phyloP scores from a whole-genome alignment of 2,888 invertebrate species.

The Tipula vernalis region DNA sequence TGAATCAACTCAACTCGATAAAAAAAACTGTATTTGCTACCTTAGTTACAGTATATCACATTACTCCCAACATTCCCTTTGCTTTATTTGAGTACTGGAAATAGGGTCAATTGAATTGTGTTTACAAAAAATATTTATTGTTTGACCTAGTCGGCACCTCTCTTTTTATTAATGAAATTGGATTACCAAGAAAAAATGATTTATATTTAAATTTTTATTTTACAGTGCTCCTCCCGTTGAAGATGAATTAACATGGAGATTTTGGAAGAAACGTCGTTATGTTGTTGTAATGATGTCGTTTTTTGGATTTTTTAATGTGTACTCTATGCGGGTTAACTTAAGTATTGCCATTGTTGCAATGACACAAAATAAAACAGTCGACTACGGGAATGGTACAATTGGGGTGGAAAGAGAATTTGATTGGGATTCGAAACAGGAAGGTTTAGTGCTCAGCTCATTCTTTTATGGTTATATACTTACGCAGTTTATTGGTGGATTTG shows the following conservation, averaged over 20 bases:
- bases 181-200: neutral
- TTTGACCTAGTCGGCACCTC: neutral
- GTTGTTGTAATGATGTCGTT: conserved; percentile 66
- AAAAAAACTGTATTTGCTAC: neutral
- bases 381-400: conserved; percentile 48
- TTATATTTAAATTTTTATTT: neutral
- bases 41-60: neutral
- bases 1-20: neutral
- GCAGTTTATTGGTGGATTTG: conserved; percentile 70
- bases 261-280: conserved; percentile 62
- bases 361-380: conserved; percentile 56
- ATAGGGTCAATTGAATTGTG: neutral
- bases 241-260: conserved; percentile 42
- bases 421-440: conserved; percentile 67
- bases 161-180: neutral
- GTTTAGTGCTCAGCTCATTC: conserved; percentile 70
- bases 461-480: conserved; percentile 83
- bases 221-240: neutral
- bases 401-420: conserved; percentile 58
- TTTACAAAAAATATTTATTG: neutral
- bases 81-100: neutral
- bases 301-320: conserved; percentile 75
- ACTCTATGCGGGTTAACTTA: conserved; percentile 73
- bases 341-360: conserved; percentile 91
- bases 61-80: neutral